Evolutionary conservation across 1,140 invertebrate species (phyloP).

Genomic region (Eueides isabella): DNA sequence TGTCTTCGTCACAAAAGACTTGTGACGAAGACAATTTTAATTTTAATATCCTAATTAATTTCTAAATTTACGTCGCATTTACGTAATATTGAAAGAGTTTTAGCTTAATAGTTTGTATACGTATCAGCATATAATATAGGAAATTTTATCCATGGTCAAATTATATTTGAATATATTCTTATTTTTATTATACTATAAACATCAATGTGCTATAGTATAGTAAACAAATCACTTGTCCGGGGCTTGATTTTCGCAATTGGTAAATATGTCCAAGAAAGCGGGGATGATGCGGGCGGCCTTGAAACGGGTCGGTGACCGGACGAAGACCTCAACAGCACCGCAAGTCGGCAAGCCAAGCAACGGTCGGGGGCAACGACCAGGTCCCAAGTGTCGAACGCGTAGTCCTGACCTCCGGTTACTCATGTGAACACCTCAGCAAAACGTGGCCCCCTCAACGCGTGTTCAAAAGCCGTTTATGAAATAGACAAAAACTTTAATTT

Average conservation of each 20-base stretch:
- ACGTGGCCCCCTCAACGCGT: constrained; percentile 38
- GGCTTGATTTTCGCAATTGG: constrained; percentile 19
- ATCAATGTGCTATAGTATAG: neutral
- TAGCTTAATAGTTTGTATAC: neutral
- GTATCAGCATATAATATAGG: neutral
- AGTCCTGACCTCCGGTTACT: constrained; percentile 64
- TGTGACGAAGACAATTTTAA: constrained; percentile 15
- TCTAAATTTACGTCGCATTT: neutral
- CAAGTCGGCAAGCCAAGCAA: constrained; percentile 72
- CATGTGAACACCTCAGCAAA: constrained; percentile 52
- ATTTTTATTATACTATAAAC: neutral
- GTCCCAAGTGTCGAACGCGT: constrained; percentile 57
- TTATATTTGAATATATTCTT: neutral
- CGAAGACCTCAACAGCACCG: constrained; percentile 79
- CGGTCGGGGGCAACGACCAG: constrained; percentile 79
- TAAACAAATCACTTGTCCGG: neutral
- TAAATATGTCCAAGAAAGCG: constrained; percentile 50
- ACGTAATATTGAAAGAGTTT: neutral
- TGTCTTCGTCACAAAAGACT: no score
- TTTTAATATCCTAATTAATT: neutral
- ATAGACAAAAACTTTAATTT: neutral
- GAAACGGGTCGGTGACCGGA: constrained; percentile 76
- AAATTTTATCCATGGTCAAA: neutral
- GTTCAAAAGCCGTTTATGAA: neutral
- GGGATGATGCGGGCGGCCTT: constrained; percentile 79